Evolutionary conservation across 2,113 vertebrate genomes (phyloP).

Genomic region (Xyliphius kryptos): DNA sequence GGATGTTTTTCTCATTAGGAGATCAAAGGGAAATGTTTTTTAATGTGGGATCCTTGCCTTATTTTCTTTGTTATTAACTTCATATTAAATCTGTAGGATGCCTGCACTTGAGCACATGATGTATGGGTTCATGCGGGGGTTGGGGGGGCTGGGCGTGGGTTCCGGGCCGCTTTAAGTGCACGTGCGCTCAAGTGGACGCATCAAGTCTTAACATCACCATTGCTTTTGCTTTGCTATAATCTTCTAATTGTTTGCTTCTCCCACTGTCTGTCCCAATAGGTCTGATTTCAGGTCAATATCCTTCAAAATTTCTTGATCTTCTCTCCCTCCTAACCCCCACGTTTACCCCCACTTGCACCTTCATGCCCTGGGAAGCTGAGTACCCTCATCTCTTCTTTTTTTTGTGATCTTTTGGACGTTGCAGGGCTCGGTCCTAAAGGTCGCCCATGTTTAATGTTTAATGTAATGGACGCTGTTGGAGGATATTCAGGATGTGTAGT

Average conservation of each 20-base stretch:
- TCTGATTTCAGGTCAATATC: conserved; percentile 55
- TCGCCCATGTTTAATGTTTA: conserved; percentile 1
- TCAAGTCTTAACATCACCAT: conserved; percentile 24
- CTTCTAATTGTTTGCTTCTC: conserved; percentile 45
- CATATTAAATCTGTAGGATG: not conserved
- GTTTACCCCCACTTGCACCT: conserved; percentile 39
- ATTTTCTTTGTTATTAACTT: conserved; percentile 9
- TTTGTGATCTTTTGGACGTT: conserved; percentile 10
- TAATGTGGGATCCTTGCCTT: not conserved
- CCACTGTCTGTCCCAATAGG: conserved; percentile 47
- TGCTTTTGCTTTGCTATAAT: conserved; percentile 43
- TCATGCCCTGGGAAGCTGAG: conserved; percentile 52
- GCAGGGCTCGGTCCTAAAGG: conserved; percentile 25
- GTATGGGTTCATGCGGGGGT: not conserved
- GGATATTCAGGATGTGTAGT: too few species aligned
- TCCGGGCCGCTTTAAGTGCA: not conserved
- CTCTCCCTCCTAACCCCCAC: conserved; percentile 42
- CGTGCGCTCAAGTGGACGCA: conserved; percentile 10
- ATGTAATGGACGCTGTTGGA: not conserved
- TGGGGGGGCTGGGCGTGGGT: not conserved
- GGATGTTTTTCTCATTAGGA: too few species aligned
- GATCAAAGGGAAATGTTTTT: not conserved
- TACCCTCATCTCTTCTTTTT: conserved; percentile 46
- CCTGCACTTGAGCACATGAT: not conserved
- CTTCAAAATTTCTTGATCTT: conserved; percentile 52